phyloP scores from a whole-genome alignment of 2,888 invertebrate genomes.

The Sphaerophoria taeniata region DNA sequence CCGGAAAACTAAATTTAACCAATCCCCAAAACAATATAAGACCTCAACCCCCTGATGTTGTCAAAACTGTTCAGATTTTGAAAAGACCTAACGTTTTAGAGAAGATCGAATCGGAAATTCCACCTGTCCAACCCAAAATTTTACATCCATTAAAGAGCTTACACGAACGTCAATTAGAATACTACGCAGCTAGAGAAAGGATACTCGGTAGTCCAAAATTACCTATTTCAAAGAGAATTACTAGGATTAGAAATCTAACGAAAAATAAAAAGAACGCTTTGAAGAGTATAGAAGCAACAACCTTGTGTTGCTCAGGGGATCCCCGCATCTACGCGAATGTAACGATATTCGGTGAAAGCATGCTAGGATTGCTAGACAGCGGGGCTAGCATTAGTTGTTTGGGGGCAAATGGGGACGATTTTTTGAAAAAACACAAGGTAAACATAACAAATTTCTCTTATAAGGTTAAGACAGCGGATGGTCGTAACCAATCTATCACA shows the following conservation, averaged over 20 bases:
- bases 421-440: not conserved
- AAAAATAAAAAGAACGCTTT: not conserved
- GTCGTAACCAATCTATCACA: not conserved
- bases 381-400: conserved; percentile 8
- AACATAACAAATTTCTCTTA: not conserved
- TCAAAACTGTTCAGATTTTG: not conserved
- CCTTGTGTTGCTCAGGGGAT: not conserved
- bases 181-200: not conserved
- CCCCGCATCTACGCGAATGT: not conserved
- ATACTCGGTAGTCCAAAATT: not conserved
- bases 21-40: not conserved
- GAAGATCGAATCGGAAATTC: not conserved
- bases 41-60: not conserved
- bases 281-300: not conserved
- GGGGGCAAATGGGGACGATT: not conserved
- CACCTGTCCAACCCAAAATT: not conserved
- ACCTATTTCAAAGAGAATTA: not conserved
- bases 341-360: not conserved
- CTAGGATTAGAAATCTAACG: not conserved
- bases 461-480: not conserved
- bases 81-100: not conserved
- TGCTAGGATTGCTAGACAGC: not conserved
- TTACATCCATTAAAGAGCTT: not conserved
- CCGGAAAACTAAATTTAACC: not conserved
- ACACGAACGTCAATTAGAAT: not conserved